A percentile compares a stretch with the other conserved stretches of the same genome.
phyloP scores from a whole-genome alignment of 2,113 vertebrate genomes.

The Macquaria ambigua region DNA sequence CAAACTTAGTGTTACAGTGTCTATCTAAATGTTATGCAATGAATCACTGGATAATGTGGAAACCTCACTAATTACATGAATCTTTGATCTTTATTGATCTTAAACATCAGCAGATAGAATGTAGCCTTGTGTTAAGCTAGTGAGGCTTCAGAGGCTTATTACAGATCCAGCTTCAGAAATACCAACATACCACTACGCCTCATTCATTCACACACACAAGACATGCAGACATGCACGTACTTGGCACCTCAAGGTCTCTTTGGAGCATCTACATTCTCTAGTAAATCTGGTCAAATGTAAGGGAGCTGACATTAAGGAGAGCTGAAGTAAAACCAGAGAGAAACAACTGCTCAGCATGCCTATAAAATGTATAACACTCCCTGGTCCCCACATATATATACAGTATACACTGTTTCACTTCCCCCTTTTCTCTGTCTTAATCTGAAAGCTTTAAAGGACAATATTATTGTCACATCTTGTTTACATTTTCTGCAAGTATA shows the following conservation, averaged over 20 bases:
- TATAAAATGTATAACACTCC: slow-evolving; percentile 22
- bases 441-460: not conserved
- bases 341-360: slow-evolving; percentile 47
- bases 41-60: not conserved
- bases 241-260: not conserved
- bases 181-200: slow-evolving; percentile 15
- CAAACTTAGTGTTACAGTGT: not conserved
- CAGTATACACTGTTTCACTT: not conserved
- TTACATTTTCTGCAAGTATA: too few relatives aligned
- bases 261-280: not conserved
- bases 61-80: not conserved
- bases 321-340: slow-evolving; percentile 55
- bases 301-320: slow-evolving; percentile 4
- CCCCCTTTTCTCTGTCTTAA: not conserved
- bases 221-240: slow-evolving; percentile 22
- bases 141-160: slow-evolving; percentile 22
- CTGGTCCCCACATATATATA: not conserved
- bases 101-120: slow-evolving; percentile 1
- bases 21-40: not conserved
- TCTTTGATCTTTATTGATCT: not conserved
- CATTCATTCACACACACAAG: slow-evolving; percentile 24
- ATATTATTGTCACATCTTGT: not conserved
- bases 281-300: slow-evolving; percentile 19
- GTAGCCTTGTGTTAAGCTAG: slow-evolving; percentile 4
- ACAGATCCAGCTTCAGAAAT: slow-evolving; percentile 37